Percentiles rank a stretch among this genome's conserved stretches.
Evolutionary conservation across 1,140 invertebrate genomes (phyloP).

Genomic region (Philotrypesis tridentata): DNA sequence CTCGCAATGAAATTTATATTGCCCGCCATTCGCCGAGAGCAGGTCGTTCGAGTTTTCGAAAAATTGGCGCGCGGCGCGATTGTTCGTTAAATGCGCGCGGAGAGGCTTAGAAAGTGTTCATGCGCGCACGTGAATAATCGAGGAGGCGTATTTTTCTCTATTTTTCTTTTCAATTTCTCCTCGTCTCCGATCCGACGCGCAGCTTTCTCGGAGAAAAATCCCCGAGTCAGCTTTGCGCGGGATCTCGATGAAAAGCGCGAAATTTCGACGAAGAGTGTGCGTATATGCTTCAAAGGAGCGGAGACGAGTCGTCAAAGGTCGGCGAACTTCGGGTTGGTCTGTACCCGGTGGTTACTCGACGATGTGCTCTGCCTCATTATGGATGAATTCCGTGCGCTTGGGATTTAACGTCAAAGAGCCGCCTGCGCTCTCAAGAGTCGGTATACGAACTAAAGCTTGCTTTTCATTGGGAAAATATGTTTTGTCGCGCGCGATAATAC

Average conservation of each 20-base stretch:
- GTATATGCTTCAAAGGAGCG: neutral
- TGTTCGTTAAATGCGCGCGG: neutral
- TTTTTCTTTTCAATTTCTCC: neutral
- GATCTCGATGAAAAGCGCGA: neutral
- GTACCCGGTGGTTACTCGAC: neutral
- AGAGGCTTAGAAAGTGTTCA: constrained; percentile 33
- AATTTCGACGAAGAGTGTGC: neutral
- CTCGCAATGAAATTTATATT: too few species aligned
- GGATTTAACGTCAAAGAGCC: too few species aligned
- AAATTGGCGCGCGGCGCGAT: neutral
- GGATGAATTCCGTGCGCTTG: too few species aligned
- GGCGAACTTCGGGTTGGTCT: neutral
- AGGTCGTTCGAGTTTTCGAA: too few species aligned
- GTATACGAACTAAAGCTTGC: too few species aligned
- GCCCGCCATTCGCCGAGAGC: too few species aligned
- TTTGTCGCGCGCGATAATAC: too few species aligned
- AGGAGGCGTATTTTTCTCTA: constrained; percentile 1
- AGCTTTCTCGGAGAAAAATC: neutral
- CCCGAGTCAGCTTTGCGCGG: too few species aligned
- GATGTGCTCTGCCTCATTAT: neutral
- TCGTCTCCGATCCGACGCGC: neutral
- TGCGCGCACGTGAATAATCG: neutral
- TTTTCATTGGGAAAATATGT: too few species aligned
- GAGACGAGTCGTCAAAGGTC: neutral
- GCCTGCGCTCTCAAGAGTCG: too few species aligned